These are phyloP conservation scores for Cydia splendana DNA, from an alignment of 1,140 invertebrate species.

Conservation along the genomic window DNA sequence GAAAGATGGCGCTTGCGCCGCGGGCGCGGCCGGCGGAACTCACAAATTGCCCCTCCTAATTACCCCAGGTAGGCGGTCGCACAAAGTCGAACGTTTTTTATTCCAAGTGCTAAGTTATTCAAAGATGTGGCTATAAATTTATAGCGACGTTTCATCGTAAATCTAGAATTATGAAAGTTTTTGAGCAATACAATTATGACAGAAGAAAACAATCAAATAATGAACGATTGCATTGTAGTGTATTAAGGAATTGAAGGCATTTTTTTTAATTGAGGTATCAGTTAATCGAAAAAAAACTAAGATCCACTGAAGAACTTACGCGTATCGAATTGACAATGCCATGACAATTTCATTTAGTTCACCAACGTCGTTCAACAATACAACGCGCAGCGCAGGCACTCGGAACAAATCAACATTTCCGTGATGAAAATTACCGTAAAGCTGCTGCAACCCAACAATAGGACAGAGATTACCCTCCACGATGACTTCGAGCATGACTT, in stretches of 20 bases:
- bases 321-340: constrained; percentile 6
- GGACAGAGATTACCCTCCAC: constrained; percentile 24
- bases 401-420: constrained; percentile 28
- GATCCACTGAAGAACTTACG: background rate
- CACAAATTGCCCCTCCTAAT: constrained; percentile 51
- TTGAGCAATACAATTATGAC: background rate
- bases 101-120: constrained; percentile 50
- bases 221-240: background rate
- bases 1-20: constrained; percentile 34
- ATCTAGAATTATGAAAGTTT: background rate
- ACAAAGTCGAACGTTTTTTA: constrained; percentile 41
- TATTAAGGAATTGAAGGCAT: too few relatives aligned
- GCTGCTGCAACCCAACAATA: constrained; percentile 8
- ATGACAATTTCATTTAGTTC: constrained; percentile 15
- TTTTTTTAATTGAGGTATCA: background rate
- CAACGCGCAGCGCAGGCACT: background rate
- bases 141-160: background rate
- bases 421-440: constrained; percentile 29
- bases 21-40: constrained; percentile 42
- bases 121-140: constrained; percentile 40
- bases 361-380: background rate
- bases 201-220: background rate
- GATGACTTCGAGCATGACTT: constrained; percentile 26
- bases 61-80: constrained; percentile 49
- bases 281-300: background rate